Conservation (phyloP, 2,888 invertebrate genomes). For the Leucania comma region DNA sequence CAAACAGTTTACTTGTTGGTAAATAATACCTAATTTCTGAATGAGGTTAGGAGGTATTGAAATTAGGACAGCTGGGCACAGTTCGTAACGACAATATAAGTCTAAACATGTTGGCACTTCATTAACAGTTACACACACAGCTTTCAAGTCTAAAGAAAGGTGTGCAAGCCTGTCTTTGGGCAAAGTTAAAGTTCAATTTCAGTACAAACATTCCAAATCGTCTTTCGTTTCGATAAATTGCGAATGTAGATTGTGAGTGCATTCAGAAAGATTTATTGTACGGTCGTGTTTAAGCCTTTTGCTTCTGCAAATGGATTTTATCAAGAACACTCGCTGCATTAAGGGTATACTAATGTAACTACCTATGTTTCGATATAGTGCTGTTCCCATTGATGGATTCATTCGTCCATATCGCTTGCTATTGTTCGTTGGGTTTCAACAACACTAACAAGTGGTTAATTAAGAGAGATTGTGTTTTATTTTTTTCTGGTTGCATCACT, state of each 20-base stretch:
- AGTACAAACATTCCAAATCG: constrained; percentile 64
- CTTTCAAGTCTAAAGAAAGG: constrained; percentile 26
- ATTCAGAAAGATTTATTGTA: constrained; percentile 84
- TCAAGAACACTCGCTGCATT: constrained; percentile 63
- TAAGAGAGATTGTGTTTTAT: constrained; percentile 44
- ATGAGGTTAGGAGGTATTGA: constrained; percentile 24
- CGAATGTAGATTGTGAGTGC: constrained; percentile 79
- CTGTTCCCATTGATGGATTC: constrained; percentile 59
- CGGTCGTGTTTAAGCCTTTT: constrained; percentile 76
- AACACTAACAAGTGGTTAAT: constrained; percentile 57
- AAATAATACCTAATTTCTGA: constrained; percentile 10
- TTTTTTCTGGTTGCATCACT: constrained; percentile 41
- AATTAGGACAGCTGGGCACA: constrained; percentile 42
- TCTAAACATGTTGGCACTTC: constrained; percentile 4
- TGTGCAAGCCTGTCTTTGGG: constrained; percentile 37
- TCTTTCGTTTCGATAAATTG: constrained; percentile 69
- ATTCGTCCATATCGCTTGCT: constrained; percentile 62
- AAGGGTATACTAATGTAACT: constrained; percentile 42
- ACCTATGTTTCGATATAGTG: constrained; percentile 29
- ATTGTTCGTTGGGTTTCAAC: constrained; percentile 60
- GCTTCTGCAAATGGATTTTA: constrained; percentile 77
- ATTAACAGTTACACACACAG: constrained; percentile 3
- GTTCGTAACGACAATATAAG: constrained; percentile 6
- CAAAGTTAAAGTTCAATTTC: constrained; percentile 59
- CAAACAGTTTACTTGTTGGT: constrained; percentile 45